A percentile compares a stretch with the other conserved stretches of the same genome.
Conservation (phyloP, 2,888 invertebrate species). For the Zootermopsis nevadensis region DNA sequence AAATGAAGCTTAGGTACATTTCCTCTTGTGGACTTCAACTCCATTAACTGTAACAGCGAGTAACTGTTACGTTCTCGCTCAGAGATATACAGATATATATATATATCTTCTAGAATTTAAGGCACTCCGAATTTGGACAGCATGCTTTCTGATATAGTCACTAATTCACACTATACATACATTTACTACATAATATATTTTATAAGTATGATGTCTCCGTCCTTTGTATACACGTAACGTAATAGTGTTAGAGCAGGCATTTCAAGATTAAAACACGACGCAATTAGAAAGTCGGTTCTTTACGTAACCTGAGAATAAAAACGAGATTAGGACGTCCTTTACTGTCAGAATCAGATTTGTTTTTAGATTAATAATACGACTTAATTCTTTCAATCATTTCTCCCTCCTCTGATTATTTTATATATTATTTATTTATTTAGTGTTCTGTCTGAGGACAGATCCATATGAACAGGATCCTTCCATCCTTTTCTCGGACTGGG, state of each 20-base stretch:
- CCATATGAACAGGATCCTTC: too few species aligned
- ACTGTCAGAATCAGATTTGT: too few species aligned
- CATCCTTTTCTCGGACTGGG: too few species aligned
- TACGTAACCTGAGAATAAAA: too few species aligned
- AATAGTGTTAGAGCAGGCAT: neutral
- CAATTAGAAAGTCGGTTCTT: neutral
- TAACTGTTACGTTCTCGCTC: neutral
- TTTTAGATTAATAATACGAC: too few species aligned
- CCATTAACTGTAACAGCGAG: neutral
- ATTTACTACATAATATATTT: neutral
- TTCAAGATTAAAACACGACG: neutral
- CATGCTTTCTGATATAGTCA: conserved; percentile 36
- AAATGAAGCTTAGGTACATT: conserved; percentile 16
- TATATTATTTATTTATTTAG: too few species aligned
- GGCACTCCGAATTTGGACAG: conserved; percentile 46
- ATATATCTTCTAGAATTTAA: conserved; percentile 34
- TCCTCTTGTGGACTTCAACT: conserved; percentile 13
- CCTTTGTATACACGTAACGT: conserved; percentile 5
- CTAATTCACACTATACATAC: conserved; percentile 4
- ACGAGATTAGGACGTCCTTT: too few species aligned
- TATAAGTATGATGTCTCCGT: neutral
- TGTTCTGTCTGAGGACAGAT: too few species aligned
- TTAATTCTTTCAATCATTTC: too few species aligned
- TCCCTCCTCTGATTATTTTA: too few species aligned
- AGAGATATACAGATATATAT: conserved; percentile 22